Percentiles rank a stretch among this genome's conserved stretches.
These are phyloP conservation scores for Drosophila seclusa DNA, from an alignment of 2,888 invertebrate species.

Conservation along the genomic window DNA sequence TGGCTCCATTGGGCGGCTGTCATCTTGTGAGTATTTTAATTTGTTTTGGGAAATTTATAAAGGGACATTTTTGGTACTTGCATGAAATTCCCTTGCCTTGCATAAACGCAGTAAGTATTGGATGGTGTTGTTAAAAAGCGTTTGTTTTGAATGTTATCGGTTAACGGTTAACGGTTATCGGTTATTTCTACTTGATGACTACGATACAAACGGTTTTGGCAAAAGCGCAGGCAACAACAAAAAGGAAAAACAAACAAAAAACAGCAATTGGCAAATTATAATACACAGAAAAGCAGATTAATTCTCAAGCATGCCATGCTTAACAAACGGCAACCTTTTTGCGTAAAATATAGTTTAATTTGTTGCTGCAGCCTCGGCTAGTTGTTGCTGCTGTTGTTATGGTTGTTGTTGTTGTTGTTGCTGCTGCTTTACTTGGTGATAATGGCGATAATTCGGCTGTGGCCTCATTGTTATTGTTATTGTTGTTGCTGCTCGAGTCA, in stretches of 20 bases:
- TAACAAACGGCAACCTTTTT: constrained; percentile 76
- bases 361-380: constrained; percentile 61
- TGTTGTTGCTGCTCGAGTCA: constrained; percentile 48
- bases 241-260: constrained; percentile 26
- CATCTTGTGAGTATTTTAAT: not conserved
- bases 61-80: not conserved
- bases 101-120: constrained; percentile 5
- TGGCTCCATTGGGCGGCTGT: not conserved
- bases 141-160: constrained; percentile 28
- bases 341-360: constrained; percentile 76
- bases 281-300: constrained; percentile 41
- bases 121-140: constrained; percentile 45
- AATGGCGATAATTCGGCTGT: constrained; percentile 28
- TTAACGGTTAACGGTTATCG: constrained; percentile 1
- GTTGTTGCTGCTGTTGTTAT: constrained; percentile 40
- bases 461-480: constrained; percentile 44
- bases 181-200: constrained; percentile 31
- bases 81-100: not conserved
- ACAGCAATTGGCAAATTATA: constrained; percentile 44
- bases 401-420: constrained; percentile 36
- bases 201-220: constrained; percentile 55
- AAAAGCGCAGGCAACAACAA: constrained; percentile 55
- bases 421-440: constrained; percentile 17
- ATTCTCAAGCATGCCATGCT: constrained; percentile 69
- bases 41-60: not conserved